Evolutionary conservation across 23 tunicate species (phyloP).

Genomic region (Phallusia fumigata): DNA sequence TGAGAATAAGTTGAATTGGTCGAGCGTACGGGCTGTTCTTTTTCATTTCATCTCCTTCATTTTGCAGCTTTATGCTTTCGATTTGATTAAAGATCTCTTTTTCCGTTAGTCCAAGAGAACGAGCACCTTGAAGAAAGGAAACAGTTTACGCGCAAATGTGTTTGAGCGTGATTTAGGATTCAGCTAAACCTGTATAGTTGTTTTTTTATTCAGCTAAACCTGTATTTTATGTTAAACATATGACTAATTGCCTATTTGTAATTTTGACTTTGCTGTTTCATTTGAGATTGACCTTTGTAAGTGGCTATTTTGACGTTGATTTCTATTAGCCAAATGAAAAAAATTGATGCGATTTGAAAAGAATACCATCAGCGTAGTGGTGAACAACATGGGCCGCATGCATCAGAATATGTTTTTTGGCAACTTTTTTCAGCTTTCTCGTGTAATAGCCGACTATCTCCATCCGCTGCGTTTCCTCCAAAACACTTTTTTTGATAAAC

Average conservation of each 20-base stretch:
- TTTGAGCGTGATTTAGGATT: too few species aligned
- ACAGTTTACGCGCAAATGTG: too few species aligned
- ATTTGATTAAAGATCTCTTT: conserved; percentile 60
- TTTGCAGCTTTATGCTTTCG: conserved; percentile 47
- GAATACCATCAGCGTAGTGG: conserved; percentile 57
- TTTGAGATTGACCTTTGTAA: too few species aligned
- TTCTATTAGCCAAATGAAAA: background rate
- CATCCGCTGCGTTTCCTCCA: conserved; percentile 39
- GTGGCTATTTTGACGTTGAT: too few species aligned
- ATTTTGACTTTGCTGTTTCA: too few species aligned
- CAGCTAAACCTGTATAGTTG: too few species aligned
- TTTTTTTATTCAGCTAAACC: too few species aligned
- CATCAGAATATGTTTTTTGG: conserved; percentile 33
- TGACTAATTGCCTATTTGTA: too few species aligned
- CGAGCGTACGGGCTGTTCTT: conserved; percentile 69
- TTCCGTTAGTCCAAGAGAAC: conserved; percentile 56
- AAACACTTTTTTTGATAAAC: conserved; percentile 46
- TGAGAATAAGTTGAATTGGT: conserved; percentile 59
- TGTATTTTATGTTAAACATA: background rate
- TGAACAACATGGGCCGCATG: conserved; percentile 67
- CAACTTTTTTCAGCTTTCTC: conserved; percentile 44
- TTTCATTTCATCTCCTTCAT: conserved; percentile 56
- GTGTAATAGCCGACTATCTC: conserved; percentile 63
- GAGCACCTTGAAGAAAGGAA: conserved; percentile 31
- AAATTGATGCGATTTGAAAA: background rate